Evolutionary conservation across 2,113 vertebrate species (phyloP), one percentile per base, ranked within the genome.

Genomic region (Odontophorus gujanensis): DNA sequence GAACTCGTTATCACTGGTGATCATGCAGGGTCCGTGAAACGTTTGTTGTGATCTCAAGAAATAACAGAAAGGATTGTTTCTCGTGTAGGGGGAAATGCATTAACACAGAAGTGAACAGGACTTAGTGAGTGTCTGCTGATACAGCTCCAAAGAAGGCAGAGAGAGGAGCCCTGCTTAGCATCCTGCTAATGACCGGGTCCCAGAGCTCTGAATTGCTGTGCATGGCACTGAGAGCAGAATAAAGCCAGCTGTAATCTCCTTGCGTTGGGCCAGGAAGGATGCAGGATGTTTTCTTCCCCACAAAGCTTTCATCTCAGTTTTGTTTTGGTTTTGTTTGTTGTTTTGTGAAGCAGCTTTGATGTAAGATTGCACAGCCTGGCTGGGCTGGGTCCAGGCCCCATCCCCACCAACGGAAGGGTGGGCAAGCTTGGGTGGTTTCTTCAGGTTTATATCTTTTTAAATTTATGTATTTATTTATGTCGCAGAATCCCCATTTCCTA

Each of bases 251-350:
- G 62, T 28, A 42, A 80, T 28, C 68, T 47, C 21, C 65, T 67
- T 61, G 7, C 1, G 77, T 85, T 43, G 15, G 76, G 34, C 68
- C 76, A 34, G 75, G 63, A 63, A 71, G 79, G 59, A 38, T 83
- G 79, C 34, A 42, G 8, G 59, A 34, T 83, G 55, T 50, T 87
- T 85, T 71, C 72, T 74, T 50, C 50, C 36, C 45, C 74, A 42
- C 1, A 16, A 71, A 93, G 73, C 92, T 96, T 96, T 96, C 82
- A 95, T 92, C 88, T 32, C 30, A n/a, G 30, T 40, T n/a, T 18
- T 38, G 34, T 43, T 18, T 2, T 58, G 8, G 21, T 14, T 12
- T 36, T 15, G 14, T 26, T 14, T 12, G 11, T 0, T 22, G 21
- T 34, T 48, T 13, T 43, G 1, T 7, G 2, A 19, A 63, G 68